These are phyloP conservation scores for Hipposideros larvatus DNA, from an alignment of 2,797 vertebrate species.

Conservation along the genomic window DNA sequence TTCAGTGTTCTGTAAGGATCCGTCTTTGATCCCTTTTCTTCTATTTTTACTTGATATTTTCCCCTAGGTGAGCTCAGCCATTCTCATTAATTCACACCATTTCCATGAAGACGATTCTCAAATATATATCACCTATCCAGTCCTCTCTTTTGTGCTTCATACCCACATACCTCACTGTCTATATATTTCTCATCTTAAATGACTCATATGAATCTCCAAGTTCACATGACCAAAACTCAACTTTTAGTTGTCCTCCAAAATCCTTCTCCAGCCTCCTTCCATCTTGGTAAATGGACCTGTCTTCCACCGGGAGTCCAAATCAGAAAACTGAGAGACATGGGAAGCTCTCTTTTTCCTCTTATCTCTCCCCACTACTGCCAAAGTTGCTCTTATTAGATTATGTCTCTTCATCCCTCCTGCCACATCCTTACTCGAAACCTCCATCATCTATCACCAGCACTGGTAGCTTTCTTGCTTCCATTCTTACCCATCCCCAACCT, in stretches of 20 bases:
- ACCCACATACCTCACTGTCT: background rate
- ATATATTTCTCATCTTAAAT: background rate
- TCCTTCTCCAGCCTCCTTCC: background rate
- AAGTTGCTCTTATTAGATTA: background rate
- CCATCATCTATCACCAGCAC: background rate
- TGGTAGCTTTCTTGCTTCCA: background rate
- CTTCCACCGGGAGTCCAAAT: background rate
- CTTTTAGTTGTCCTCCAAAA: constrained; percentile 22
- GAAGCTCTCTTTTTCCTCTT: background rate
- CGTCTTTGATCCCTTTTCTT: background rate
- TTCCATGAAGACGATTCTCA: constrained; percentile 11
- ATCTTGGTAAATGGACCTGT: background rate
- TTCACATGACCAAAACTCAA: background rate
- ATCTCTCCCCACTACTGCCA: background rate
- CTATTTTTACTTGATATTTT: background rate
- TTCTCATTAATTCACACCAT: background rate
- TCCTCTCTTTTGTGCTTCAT: background rate
- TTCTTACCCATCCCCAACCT: background rate
- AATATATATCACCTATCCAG: background rate
- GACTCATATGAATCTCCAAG: background rate
- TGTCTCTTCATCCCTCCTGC: background rate
- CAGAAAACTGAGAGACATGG: background rate
- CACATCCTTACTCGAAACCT: background rate
- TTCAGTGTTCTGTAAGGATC: background rate
- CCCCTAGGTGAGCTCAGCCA: background rate